Evolutionary conservation across 23 tunicate genomes (phyloP).

Genomic region (Oikopleura vanhoeffeni): DNA sequence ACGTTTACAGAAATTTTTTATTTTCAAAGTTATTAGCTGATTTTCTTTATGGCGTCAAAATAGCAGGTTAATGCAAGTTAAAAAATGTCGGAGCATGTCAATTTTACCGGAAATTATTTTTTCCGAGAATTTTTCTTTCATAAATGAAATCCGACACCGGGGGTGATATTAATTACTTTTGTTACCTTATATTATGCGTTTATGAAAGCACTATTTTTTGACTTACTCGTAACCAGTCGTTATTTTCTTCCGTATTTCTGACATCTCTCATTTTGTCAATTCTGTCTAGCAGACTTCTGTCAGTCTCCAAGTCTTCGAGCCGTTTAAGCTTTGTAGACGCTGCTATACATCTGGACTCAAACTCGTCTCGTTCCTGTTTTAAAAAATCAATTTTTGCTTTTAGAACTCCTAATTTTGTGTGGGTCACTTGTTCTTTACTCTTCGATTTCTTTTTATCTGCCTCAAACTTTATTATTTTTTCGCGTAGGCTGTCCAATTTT

Average conservation of each 20-base stretch:
- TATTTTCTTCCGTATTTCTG: neutral
- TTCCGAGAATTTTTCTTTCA: no score
- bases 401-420: neutral
- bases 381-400: neutral
- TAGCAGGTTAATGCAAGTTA: no score
- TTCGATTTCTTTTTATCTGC: neutral
- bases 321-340: neutral
- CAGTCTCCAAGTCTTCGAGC: neutral
- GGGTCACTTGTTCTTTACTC: neutral
- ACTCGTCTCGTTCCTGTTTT: neutral
- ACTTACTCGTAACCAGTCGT: neutral
- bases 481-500: neutral
- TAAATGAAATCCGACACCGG: no score
- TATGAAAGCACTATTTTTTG: no score
- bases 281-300: neutral
- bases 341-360: neutral
- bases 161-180: no score
- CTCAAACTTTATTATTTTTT: neutral
- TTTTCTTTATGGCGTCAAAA: no score
- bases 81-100: no score
- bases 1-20: no score
- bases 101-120: no score
- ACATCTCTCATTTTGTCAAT: neutral
- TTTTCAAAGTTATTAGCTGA: no score
- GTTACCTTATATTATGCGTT: no score